A percentile compares a stretch with the other conserved stretches of the same genome.
Conservation (phyloP, 2,113 vertebrate species). For the Syrrhaptes paradoxus region DNA sequence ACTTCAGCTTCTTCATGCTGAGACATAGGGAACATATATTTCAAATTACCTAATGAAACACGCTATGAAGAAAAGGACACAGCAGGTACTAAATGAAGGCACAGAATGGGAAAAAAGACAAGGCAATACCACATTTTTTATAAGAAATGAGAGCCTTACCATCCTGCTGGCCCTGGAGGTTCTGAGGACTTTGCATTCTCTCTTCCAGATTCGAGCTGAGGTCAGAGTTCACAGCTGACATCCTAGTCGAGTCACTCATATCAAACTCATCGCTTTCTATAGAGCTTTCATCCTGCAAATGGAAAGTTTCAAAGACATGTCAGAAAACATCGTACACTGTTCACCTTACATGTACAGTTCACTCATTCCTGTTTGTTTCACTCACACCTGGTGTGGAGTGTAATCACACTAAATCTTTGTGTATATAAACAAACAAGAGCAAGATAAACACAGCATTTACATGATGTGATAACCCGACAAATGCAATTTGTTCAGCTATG, state of each 20-base stretch:
- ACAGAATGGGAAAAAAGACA: background rate
- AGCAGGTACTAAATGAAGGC: constrained; percentile 7
- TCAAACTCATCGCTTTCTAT: constrained; percentile 88
- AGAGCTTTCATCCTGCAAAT: constrained; percentile 84
- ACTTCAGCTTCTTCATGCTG: background rate
- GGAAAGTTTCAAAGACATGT: background rate
- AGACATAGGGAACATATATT: background rate
- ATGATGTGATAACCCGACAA: background rate
- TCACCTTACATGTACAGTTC: background rate
- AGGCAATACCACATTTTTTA: background rate
- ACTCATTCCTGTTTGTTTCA: background rate
- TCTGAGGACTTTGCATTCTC: constrained; percentile 86
- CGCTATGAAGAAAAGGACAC: background rate
- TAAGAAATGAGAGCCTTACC: constrained; percentile 69
- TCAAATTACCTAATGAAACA: constrained; percentile 6
- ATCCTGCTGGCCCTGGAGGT: constrained; percentile 82
- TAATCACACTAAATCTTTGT: background rate
- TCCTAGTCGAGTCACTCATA: constrained; percentile 86
- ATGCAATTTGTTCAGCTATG: background rate
- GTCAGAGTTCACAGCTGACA: constrained; percentile 87
- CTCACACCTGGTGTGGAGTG: background rate
- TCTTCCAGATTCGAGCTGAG: constrained; percentile 87
- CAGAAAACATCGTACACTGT: background rate
- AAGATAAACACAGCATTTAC: background rate
- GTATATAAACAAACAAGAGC: background rate